Evolutionary conservation across 2,888 invertebrate species (phyloP).

Genomic region (Camptogramma bilineatum): DNA sequence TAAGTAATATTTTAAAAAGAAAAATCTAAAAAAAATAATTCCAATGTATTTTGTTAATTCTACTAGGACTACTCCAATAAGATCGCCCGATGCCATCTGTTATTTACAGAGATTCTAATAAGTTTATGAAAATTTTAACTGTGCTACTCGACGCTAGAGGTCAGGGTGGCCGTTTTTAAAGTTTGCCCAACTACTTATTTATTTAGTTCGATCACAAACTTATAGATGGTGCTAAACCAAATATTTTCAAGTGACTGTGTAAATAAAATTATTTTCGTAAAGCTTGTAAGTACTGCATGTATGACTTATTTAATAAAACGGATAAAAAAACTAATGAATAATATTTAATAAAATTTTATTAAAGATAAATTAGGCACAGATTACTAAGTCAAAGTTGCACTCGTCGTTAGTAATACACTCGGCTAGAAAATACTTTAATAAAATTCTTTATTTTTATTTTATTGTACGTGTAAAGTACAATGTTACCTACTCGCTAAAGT

Average conservation of each 20-base stretch:
- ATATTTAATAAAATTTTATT: too few relatives aligned
- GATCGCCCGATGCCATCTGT: conserved; percentile 68
- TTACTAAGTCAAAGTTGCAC: too few relatives aligned
- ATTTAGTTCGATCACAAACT: conserved; percentile 63
- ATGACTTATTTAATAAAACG: too few relatives aligned
- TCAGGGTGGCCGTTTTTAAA: conserved; percentile 63
- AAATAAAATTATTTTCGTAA: neutral
- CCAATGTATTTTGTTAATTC: too few relatives aligned
- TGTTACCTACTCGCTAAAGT: too few relatives aligned
- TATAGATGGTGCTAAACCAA: conserved; percentile 70
- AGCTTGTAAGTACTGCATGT: too few relatives aligned
- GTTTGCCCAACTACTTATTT: conserved; percentile 57
- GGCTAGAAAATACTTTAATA: conserved; percentile 10
- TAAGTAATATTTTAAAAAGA: neutral
- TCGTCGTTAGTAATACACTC: too few relatives aligned
- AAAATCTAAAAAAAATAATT: too few relatives aligned
- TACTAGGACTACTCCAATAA: neutral
- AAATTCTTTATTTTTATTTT: too few relatives aligned
- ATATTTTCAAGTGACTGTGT: neutral
- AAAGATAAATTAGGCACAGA: too few relatives aligned
- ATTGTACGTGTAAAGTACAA: too few relatives aligned
- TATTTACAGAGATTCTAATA: conserved; percentile 53
- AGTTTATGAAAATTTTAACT: conserved; percentile 52
- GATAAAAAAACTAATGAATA: too few relatives aligned
- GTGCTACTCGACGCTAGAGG: conserved; percentile 74